Evolutionary conservation across 2,888 invertebrate species (phyloP).

Genomic region (Andrena marginata): DNA sequence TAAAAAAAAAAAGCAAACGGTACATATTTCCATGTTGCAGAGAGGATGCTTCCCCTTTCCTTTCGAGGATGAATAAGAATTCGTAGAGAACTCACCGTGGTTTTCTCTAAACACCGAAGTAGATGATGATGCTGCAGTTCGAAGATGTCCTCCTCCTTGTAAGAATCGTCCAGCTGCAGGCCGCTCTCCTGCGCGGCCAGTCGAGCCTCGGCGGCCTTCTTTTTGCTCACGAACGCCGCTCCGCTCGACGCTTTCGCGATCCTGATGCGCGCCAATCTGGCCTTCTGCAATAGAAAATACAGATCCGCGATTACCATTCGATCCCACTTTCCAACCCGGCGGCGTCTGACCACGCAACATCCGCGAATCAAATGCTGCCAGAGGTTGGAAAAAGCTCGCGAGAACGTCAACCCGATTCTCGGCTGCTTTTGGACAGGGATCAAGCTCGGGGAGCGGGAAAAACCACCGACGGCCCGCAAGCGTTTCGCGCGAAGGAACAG

Average conservation of each 20-base stretch:
- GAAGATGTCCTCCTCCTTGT: conserved; percentile 98
- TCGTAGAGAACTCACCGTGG: conserved; percentile 91
- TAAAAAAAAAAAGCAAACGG: no score
- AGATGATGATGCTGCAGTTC: conserved; percentile 99
- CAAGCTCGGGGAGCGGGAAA: neutral
- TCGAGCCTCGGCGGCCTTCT: conserved; percentile 98
- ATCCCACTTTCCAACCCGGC: neutral
- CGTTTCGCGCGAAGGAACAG: neutral
- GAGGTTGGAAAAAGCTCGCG: neutral
- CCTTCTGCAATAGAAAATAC: conserved; percentile 92
- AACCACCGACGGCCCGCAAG: no score
- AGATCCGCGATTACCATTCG: neutral
- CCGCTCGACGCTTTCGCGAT: conserved; percentile 99
- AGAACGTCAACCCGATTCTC: neutral
- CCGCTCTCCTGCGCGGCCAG: conserved; percentile 97
- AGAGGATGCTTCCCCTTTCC: no score
- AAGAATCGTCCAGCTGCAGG: conserved; percentile 95
- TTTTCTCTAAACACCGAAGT: conserved; percentile 98
- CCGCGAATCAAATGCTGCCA: conserved; percentile 25
- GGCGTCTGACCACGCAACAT: no score
- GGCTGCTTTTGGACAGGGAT: neutral
- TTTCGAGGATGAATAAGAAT: neutral
- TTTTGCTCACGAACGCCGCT: conserved; percentile 99
- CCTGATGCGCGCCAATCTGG: conserved; percentile 98
- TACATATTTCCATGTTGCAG: no score